Conservation (phyloP, 2,888 invertebrate genomes). For the Tenthredo mesomela region DNA sequence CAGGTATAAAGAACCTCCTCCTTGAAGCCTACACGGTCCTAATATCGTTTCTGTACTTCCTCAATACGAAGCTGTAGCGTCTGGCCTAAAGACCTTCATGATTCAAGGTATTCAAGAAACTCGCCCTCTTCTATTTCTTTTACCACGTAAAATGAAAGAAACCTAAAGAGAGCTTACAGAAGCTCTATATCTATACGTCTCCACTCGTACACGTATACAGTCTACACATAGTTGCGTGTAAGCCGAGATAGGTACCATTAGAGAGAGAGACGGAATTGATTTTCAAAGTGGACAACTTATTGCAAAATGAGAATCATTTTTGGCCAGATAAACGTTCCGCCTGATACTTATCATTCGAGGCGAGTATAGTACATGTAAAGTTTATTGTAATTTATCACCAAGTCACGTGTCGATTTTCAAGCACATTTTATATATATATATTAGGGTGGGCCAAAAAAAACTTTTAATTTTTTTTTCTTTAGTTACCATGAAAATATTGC, state of each 20-base stretch:
- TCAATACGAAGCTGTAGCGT: slow-evolving; percentile 4
- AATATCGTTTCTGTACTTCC: background rate
- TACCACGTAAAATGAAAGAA: slow-evolving; percentile 13
- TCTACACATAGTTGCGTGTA: background rate
- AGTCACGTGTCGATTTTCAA: background rate
- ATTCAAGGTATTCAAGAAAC: slow-evolving; percentile 24
- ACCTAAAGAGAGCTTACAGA: slow-evolving; percentile 4
- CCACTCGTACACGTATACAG: background rate
- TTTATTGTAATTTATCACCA: background rate
- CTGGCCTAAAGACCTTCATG: background rate
- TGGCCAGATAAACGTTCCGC: background rate
- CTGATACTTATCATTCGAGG: background rate
- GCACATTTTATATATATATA: background rate
- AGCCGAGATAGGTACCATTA: background rate
- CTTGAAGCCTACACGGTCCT: background rate
- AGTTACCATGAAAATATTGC: no score
- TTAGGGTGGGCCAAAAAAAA: no score
- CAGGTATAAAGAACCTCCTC: background rate
- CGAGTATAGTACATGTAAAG: background rate
- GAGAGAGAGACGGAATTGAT: background rate
- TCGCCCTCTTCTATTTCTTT: slow-evolving; percentile 7
- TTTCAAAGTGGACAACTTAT: background rate
- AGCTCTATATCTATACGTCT: background rate
- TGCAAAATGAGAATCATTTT: background rate
- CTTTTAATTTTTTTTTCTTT: no score